Percentiles rank a stretch among this genome's conserved stretches.
These are phyloP conservation scores for Hyaena hyaena DNA, from an alignment of 2,113 vertebrate species.

Conservation along the genomic window DNA sequence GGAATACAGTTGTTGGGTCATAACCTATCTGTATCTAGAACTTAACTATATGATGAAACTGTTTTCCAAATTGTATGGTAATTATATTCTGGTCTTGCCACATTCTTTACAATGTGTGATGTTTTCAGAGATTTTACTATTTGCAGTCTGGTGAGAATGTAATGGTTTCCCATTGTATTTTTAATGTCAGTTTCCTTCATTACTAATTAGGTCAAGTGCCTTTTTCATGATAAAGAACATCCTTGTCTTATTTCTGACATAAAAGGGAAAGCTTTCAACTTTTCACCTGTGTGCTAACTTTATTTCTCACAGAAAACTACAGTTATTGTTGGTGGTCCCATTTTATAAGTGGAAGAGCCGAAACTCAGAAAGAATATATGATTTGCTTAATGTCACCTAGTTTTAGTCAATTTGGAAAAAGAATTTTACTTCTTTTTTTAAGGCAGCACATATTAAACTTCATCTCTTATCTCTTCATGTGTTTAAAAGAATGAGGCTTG, in stretches of 20 bases:
- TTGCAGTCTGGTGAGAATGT: background rate
- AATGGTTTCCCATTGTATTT: background rate
- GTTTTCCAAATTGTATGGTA: background rate
- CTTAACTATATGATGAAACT: background rate
- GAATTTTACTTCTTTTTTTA: background rate
- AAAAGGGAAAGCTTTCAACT: background rate
- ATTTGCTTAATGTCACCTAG: background rate
- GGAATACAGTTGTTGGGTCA: background rate
- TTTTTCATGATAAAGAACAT: background rate
- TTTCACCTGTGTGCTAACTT: background rate
- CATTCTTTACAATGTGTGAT: background rate
- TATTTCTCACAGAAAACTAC: background rate
- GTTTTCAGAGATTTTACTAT: background rate
- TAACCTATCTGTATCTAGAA: background rate
- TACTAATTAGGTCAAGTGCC: background rate
- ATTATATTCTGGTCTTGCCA: background rate
- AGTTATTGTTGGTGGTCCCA: background rate
- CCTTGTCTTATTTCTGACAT: background rate
- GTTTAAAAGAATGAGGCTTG: background rate
- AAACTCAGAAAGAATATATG: background rate
- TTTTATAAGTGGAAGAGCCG: background rate
- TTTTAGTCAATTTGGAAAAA: conserved; percentile 15
- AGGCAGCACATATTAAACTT: background rate
- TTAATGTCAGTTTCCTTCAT: background rate
- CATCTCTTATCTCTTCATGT: background rate